Evolutionary conservation across 2,113 vertebrate genomes (phyloP).

Genomic region (Climacteris rufus): DNA sequence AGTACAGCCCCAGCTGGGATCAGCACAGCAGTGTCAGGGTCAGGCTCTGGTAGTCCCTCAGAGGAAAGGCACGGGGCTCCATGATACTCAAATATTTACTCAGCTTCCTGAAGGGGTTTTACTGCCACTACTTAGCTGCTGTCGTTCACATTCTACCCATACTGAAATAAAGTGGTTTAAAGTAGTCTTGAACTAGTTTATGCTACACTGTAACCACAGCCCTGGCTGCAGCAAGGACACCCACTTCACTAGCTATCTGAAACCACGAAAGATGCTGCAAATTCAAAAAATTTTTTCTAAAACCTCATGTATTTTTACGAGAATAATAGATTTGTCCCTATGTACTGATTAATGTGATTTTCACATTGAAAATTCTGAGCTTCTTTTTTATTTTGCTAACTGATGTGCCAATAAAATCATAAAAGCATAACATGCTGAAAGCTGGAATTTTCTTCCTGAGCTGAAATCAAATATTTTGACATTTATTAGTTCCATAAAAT

Average conservation of each 20-base stretch:
- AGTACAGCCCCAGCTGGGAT: background rate
- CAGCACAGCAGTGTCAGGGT: background rate
- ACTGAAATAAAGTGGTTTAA: background rate
- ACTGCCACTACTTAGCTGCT: background rate
- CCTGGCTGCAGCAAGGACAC: background rate
- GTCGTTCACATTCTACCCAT: background rate
- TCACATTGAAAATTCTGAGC: conserved; percentile 7
- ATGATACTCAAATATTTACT: background rate
- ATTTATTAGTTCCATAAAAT: conserved; percentile 63
- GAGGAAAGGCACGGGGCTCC: background rate
- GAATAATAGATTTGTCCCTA: background rate
- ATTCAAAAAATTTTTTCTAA: background rate
- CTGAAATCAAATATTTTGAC: conserved; percentile 61
- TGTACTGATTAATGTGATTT: background rate
- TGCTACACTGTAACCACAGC: background rate
- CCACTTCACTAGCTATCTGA: background rate
- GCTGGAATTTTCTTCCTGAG: conserved; percentile 41
- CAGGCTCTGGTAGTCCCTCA: background rate
- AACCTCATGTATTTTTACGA: background rate
- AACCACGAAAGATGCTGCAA: background rate
- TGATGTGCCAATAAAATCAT: conserved; percentile 20
- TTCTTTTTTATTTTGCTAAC: conserved; percentile 35
- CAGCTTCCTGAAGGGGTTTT: background rate
- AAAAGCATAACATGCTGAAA: conserved; percentile 51
- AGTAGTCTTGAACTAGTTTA: background rate